Conservation (phyloP, 2,888 invertebrate species). For the Lasiommata megera region DNA sequence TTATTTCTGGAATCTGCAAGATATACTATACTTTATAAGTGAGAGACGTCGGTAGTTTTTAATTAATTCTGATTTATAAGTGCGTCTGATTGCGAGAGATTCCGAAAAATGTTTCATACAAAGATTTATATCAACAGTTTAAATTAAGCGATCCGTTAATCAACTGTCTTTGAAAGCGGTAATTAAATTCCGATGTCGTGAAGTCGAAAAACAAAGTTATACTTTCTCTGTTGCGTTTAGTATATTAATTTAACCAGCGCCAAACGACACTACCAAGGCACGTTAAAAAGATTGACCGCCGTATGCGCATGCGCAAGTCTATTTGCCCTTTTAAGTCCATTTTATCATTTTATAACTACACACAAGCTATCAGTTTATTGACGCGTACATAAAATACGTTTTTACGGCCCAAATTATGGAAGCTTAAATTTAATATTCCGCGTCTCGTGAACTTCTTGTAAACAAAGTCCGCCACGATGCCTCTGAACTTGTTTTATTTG, state of each 20-base stretch:
- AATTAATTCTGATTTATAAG: constrained; percentile 35
- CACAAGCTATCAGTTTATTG: constrained; percentile 1
- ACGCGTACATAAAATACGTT: constrained; percentile 26
- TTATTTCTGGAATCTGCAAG: constrained; percentile 21
- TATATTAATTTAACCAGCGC: constrained; percentile 38
- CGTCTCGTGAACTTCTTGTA: constrained; percentile 29
- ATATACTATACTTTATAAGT: constrained; percentile 6
- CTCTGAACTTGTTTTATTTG: constrained; percentile 23
- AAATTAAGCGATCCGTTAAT: constrained; percentile 65
- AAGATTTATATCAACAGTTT: constrained; percentile 66
- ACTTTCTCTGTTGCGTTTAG: constrained; percentile 38
- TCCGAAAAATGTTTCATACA: constrained; percentile 22
- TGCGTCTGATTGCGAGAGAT: constrained; percentile 22
- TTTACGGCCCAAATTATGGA: constrained; percentile 32
- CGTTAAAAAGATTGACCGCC: constrained; percentile 54
- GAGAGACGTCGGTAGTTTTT: constrained; percentile 21
- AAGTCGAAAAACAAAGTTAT: constrained; percentile 35
- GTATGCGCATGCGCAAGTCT: constrained; percentile 46
- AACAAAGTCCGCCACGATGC: constrained; percentile 37
- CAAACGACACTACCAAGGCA: constrained; percentile 56
- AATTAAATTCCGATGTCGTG: constrained; percentile 57
- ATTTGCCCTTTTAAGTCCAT: constrained; percentile 32
- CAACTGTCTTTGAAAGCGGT: constrained; percentile 57
- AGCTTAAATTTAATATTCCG: constrained; percentile 31
- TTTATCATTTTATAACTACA: constrained; percentile 4